Evolutionary conservation across 2,797 vertebrate species (phyloP), one percentile per base, ranked within the genome.

Genomic region (Typhlichthys eigenmanni): DNA sequence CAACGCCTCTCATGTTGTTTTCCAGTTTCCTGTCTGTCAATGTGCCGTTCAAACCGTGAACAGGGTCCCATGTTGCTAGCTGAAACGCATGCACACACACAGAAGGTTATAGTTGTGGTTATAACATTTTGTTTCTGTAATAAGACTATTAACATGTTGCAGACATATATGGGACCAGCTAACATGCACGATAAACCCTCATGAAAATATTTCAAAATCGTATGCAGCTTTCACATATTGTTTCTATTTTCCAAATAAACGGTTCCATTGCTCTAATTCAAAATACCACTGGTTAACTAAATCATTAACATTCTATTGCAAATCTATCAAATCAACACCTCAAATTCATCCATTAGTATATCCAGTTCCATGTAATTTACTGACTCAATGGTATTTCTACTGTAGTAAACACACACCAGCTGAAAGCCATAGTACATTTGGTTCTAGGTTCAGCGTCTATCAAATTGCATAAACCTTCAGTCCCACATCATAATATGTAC

Each of bases 1-100:
- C 95, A 48, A 99, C 96, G 6, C 98, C 98, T 68, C 96, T 89
- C 96, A 99, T 98, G 84, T 99, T 99, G 71, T 99, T 99, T 84
- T 99, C 98, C 89, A 99, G 80, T 76, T 97, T 98, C 78, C 96
- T 95, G 90, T 99, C 98, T 1, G 95, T 96, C 68, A 99, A 88
- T 0, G 96, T 97, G 53, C 98, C 98, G 50, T 99, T 99, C 72
- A 99, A 82, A 66, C 98, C 96, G 0, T 96, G 95, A 50, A 95
- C 60, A 0, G 97, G 98, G 83, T 96, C 97, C 98, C 98, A 99
- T 17, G 95, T 96, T n/a, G 95, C 97, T 5, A 99, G 93, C 97
- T 99, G 87, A 59, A 93, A 91, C 50, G 86, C 13, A 38, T 34
- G 63, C 14, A 73, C 9, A 66, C 46, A 71, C 1, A 64, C 4